Evolutionary conservation across 1,140 invertebrate genomes (phyloP), one percentile per base, ranked within the genome.

Genomic region (Drosophila lacteicornis): DNA sequence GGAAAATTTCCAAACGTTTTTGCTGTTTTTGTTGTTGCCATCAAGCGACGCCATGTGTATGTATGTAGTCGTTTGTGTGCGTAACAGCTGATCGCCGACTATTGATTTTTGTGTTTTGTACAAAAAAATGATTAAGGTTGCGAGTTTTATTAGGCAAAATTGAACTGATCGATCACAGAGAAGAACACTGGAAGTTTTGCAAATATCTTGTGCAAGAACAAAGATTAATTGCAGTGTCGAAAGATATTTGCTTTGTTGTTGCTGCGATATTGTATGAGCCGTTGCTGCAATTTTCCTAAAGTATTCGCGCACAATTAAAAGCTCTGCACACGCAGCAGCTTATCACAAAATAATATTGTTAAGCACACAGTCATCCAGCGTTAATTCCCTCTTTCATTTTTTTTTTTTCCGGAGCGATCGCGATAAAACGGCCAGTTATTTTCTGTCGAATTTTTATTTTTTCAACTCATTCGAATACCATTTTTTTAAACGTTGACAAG

Each of bases 11-110:
- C 77, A 84, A 70, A 12, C 68, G 40, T 53, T 78, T 80, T 67
- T 60, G 55, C 60, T 59, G 55, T 49, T 46, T 66, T 42, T 75
- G 51, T 67, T 62, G 58, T 69, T 69, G 66, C 62, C 43, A 58
- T 50, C 40, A 67, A 61, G 62, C 67, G 25, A 70, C 40, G 60
- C 51, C 50, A 80, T 56, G 38, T 50, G 58, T 42, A 22, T 40
- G 55, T 47, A 15, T 33, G 40, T 57, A 38, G 30, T 42, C 38
- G 8, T 66, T 63, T 59, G 73, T 75, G 49, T 79, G 80, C 68
- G 76, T 57, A 88, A 83, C 84, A 87, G 84, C 84, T 87, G 84
- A 87, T 87, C 80, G 63, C 43, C 17, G 60, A 60, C 58, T 84
- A 84, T 83, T 73, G 73, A 86, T 71, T 85, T 85, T 78, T 59